Base-by-base conservation (phyloP, 2,888 invertebrate genomes). In the Embidobia sp. region DNA sequence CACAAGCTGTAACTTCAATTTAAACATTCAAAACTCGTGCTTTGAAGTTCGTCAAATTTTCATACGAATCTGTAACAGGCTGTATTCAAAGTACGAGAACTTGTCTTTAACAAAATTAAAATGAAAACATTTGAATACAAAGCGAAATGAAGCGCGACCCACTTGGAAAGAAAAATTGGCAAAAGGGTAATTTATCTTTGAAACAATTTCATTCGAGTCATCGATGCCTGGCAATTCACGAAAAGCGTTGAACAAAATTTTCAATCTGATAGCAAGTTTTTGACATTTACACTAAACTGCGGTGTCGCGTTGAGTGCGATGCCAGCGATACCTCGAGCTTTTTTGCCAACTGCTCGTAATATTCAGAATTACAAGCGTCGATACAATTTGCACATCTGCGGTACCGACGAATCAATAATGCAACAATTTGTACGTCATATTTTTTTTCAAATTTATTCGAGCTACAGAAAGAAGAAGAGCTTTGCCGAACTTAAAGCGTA, bases 361-460 rank as follows among this genome's bases (percentile, higher is more conserved):
- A 37, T 33, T 42, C 22, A 49, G 35, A 63, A 55, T 59, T 46
- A 63, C 40, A 55, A 66, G 5, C 13, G 10, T 53, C 40, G 31
- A 66, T 53, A 42, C 44, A 53, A 66, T 75, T 63, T 57, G 48
- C 55, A n/a, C 55, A 55, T 49, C 63, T 44, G 48, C 6, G 37
- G 46, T 29, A 51, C 35, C 13, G 6, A 11, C 15, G 15, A 69
- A 49, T 69, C 64, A 64, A 59, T 55, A 59, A 11, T 29, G 29
- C 29, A 55, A 37, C 63, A 33, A 69, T 57, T 57, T 57, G 63
- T 69, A n/a, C 44, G 55, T 63, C 63, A 63, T 57, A 35, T 75
- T 69, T 69, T n/a, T n/a, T 49, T 29, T 37, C 15, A 10, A 61
- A 49, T 75, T 67, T 31, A 57, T 55, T 64, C 27, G 15, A 40